Percentiles rank a stretch among this genome's conserved stretches.
phyloP scores from a whole-genome alignment of 2,888 invertebrate species.

The Acanthosepion esculentum region DNA sequence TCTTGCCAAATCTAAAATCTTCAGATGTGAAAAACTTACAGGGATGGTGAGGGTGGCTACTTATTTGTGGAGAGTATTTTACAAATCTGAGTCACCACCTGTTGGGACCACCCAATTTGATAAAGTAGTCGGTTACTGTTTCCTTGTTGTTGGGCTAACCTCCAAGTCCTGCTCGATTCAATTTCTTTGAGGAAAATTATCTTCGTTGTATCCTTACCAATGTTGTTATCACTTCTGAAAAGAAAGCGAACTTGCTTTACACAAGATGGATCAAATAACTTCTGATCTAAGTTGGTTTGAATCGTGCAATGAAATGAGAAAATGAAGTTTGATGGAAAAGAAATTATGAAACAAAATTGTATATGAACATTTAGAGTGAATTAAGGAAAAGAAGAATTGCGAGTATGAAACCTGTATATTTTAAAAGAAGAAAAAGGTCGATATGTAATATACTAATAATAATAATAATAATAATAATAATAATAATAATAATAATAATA shows the following conservation, averaged over 20 bases:
- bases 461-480: background rate
- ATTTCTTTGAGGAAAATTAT: background rate
- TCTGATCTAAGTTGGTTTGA: background rate
- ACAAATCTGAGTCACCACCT: background rate
- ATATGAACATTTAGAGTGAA: background rate
- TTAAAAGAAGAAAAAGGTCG: background rate
- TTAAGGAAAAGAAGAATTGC: background rate
- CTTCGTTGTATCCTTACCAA: background rate
- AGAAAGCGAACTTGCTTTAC: background rate
- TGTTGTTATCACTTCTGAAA: background rate
- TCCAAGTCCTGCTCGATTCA: background rate
- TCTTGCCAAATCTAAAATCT: background rate
- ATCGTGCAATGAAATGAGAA: background rate
- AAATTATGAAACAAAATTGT: background rate
- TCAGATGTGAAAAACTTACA: background rate
- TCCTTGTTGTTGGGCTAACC: background rate
- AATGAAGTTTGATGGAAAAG: background rate
- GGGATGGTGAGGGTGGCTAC: background rate
- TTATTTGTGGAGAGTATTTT: background rate
- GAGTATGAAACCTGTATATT: background rate
- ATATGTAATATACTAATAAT: too few species aligned
- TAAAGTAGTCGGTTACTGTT: background rate
- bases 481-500: background rate
- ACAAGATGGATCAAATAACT: background rate
- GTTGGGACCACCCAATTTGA: background rate